phyloP scores from a whole-genome alignment of 2,113 vertebrate species.

The Monopterus albus region DNA sequence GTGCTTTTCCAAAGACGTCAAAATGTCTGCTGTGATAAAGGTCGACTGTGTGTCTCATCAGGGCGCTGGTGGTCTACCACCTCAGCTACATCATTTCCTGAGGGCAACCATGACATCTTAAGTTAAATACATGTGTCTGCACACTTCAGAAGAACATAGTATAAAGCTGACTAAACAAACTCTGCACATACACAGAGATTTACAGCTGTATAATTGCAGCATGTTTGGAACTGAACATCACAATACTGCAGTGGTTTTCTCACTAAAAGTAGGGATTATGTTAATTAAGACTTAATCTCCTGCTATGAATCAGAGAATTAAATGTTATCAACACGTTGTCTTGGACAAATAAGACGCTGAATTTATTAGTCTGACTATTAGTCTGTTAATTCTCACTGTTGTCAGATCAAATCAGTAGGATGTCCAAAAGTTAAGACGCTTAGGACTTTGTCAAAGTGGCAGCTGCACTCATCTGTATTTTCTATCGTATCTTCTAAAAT shows the following conservation, averaged over 20 bases:
- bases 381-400: neutral
- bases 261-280: neutral
- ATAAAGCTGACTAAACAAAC: neutral
- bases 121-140: neutral
- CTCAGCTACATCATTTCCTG: no score
- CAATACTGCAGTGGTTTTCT: slow-evolving; percentile 22
- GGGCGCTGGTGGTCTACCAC: no score
- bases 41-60: no score
- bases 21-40: no score
- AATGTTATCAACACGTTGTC: neutral
- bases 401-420: neutral
- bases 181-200: neutral
- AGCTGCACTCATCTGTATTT: neutral
- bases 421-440: neutral
- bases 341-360: neutral
- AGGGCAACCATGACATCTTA: no score
- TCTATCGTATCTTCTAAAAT: neutral
- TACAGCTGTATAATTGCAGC: neutral
- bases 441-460: neutral
- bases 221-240: neutral
- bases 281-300: slow-evolving; percentile 8
- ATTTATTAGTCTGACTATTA: neutral
- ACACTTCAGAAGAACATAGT: neutral
- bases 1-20: no score
- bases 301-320: neutral